Conservation (phyloP, 2,888 invertebrate genomes). For the Ctenicera cuprea region DNA sequence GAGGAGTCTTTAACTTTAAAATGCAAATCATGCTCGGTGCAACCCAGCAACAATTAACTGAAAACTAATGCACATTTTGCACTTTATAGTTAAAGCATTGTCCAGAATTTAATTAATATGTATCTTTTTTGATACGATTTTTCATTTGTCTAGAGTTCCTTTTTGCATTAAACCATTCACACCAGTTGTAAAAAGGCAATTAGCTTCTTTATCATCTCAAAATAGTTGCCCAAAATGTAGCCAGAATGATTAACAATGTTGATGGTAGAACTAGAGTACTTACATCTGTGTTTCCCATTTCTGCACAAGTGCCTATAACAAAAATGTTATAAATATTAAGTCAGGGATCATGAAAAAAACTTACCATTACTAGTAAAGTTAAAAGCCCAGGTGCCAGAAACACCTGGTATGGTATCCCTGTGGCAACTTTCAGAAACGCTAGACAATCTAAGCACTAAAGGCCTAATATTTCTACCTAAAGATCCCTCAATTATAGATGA, state of each 20-base stretch:
- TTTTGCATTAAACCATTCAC: constrained; percentile 30
- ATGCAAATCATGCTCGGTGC: constrained; percentile 5
- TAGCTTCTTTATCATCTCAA: constrained; percentile 48
- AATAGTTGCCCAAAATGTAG: constrained; percentile 11
- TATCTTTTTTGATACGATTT: constrained; percentile 42
- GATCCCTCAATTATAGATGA: constrained; percentile 32
- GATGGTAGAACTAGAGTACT: constrained; percentile 39
- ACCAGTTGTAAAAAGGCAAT: background rate
- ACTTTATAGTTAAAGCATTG: constrained; percentile 30
- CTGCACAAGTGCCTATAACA: constrained; percentile 55
- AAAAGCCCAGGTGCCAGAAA: constrained; percentile 77
- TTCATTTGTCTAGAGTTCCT: constrained; percentile 47
- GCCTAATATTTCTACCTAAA: constrained; percentile 60
- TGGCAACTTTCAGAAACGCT: constrained; percentile 77
- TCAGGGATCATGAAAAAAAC: constrained; percentile 42
- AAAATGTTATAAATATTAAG: background rate
- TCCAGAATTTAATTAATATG: constrained; percentile 44
- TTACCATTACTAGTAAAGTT: constrained; percentile 82
- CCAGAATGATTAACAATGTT: constrained; percentile 25
- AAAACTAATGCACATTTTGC: constrained; percentile 10
- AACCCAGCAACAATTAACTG: too few species aligned
- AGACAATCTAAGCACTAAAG: constrained; percentile 72
- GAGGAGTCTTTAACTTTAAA: constrained; percentile 16
- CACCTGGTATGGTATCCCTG: constrained; percentile 74
- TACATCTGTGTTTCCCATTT: constrained; percentile 43